Percentiles rank a stretch among this genome's conserved stretches.
Conservation (phyloP, 2,797 vertebrate genomes). For the Sphenodon punctatus region DNA sequence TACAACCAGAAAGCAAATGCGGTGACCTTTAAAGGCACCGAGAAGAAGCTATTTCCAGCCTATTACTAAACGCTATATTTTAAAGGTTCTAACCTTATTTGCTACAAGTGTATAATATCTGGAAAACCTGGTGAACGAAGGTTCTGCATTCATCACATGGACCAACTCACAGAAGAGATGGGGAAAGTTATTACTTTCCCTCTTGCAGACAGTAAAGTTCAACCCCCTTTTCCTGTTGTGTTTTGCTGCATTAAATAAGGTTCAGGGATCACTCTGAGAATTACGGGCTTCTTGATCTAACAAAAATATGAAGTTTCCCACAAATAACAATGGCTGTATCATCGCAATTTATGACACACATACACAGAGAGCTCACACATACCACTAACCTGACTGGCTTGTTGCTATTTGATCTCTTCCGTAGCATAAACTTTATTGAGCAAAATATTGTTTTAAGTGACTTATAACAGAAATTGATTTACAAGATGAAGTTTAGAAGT, state of each 20-base stretch:
- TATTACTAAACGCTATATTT: conserved; percentile 82
- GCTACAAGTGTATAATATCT: conserved; percentile 79
- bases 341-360: conserved; percentile 42
- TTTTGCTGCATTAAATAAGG: conserved; percentile 75
- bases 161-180: conserved; percentile 66
- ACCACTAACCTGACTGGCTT: not conserved
- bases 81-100: conserved; percentile 87
- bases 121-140: conserved; percentile 73
- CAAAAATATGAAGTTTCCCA: conserved; percentile 62
- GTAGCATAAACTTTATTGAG: conserved; percentile 33
- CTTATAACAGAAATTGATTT: conserved; percentile 55
- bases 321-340: conserved; percentile 48
- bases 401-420: not conserved
- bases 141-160: conserved; percentile 72
- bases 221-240: conserved; percentile 64
- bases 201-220: conserved; percentile 77
- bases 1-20: conserved; percentile 75
- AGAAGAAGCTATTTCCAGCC: conserved; percentile 77
- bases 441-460: conserved; percentile 22
- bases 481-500: conserved; percentile 41
- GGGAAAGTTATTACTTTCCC: conserved; percentile 78
- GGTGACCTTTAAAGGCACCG: conserved; percentile 82
- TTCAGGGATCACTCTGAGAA: conserved; percentile 72
- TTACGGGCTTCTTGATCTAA: conserved; percentile 68
- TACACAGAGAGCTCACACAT: not conserved